Percentiles rank a stretch among this genome's conserved stretches.
Evolutionary conservation across 2,888 invertebrate species (phyloP).

Genomic region (Cantharis flavilabris): DNA sequence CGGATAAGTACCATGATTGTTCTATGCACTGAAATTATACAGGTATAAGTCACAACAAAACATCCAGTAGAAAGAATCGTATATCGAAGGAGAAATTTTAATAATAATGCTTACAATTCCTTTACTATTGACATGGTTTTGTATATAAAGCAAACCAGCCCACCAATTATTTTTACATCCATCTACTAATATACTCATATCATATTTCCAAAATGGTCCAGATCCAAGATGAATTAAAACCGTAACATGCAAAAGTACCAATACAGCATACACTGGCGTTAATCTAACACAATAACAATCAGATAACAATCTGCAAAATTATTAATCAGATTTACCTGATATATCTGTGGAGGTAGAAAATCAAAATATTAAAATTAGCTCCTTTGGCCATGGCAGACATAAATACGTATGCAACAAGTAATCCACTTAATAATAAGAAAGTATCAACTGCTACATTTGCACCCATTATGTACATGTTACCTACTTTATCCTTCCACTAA

Average conservation of each 20-base stretch:
- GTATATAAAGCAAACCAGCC: background rate
- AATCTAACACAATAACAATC: slow-evolving; percentile 46
- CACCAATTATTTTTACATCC: background rate
- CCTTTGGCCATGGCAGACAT: slow-evolving; percentile 36
- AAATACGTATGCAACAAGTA: slow-evolving; percentile 58
- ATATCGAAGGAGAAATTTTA: background rate
- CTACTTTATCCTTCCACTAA: slow-evolving; percentile 24
- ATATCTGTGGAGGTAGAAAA: background rate
- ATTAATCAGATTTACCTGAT: background rate
- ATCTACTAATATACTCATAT: background rate
- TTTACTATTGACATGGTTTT: background rate
- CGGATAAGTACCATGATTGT: background rate
- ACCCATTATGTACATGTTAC: slow-evolving; percentile 31
- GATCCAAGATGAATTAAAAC: slow-evolving; percentile 56
- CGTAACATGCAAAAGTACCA: slow-evolving; percentile 55
- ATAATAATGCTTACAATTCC: background rate
- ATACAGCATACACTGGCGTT: slow-evolving; percentile 57
- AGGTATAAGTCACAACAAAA: too few species aligned
- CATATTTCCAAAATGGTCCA: slow-evolving; percentile 48
- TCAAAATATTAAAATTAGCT: background rate
- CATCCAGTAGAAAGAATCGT: too few species aligned
- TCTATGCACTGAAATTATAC: background rate
- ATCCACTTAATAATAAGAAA: slow-evolving; percentile 66
- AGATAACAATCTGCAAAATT: background rate
- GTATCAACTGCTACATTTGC: slow-evolving; percentile 59